Evolutionary conservation across 2,797 vertebrate genomes (phyloP), one percentile per base, ranked within the genome.

Genomic region (Mycteria americana): DNA sequence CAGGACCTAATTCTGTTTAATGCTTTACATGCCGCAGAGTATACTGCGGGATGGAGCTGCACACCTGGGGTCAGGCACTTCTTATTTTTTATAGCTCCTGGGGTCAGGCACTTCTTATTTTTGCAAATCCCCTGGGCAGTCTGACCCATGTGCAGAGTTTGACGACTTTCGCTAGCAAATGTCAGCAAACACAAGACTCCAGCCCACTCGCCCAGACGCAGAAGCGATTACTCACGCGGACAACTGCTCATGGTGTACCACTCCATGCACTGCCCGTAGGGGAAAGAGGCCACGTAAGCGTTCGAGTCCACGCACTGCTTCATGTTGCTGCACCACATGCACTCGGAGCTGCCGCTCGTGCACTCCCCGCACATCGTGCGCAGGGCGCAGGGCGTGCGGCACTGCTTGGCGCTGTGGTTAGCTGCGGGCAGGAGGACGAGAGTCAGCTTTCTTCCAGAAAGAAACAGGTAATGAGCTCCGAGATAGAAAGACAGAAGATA

Each of bases 291-390:
- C 96, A 99, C 99, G 9, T 99, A 99, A 18, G 99, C 99, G 18
- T 99, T 99, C 70, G 99, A 99, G 97, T 99, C 99, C 15, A 99
- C 99, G 2, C 99, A 99, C 97, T 99, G 99, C 97, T 98, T 99
- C 99, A 99, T 99, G 98, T 99, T 99, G 98, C 99, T 99, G 98
- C 99, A 99, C 99, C 99, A 99, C 99, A 99, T 99, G 95, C 99
- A 99, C 98, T 99, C 99, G 0, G 99, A 99, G 98, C 99, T 99
- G 98, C 99, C 98, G 77, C 99, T 99, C 45, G 99, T 99, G 95
- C 99, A 99, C 60, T 99, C 99, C 5, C 98, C 98, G 86, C 99
- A 99, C 2, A 98, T 96, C 6, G 96, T 94, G 23, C 99, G 97
- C 97, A 99, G 97, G 92, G 99, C 99, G 10, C 99, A 99, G 2